phyloP scores from a whole-genome alignment of 2,888 invertebrate species.

The Abrostola triplasia region DNA sequence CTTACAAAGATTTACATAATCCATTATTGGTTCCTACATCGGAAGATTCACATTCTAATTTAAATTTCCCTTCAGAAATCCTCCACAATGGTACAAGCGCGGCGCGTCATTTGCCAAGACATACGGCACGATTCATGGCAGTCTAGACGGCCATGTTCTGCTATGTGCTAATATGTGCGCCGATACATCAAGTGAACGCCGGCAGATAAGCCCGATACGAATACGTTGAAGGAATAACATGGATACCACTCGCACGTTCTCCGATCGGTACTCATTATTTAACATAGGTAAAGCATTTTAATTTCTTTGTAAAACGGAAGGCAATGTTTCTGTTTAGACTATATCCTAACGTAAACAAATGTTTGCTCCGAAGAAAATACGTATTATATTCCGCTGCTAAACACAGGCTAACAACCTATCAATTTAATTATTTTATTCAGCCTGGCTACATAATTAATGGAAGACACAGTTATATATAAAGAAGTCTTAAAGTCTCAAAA shows the following conservation, averaged over 20 bases:
- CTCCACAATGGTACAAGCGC: constrained; percentile 1
- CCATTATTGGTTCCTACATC: background rate
- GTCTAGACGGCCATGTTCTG: constrained; percentile 36
- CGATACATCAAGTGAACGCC: constrained; percentile 22
- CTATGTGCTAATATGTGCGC: constrained; percentile 39
- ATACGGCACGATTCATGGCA: constrained; percentile 28
- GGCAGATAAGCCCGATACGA: background rate
- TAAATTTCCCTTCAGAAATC: constrained; percentile 14
- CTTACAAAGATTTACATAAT: background rate
- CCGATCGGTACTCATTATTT: background rate
- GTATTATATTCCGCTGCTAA: too few species aligned
- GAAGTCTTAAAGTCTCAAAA: too few species aligned
- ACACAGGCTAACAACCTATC: too few species aligned
- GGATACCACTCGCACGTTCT: background rate
- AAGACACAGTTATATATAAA: too few species aligned
- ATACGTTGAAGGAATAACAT: background rate
- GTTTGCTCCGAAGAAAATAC: too few species aligned
- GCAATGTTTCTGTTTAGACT: too few species aligned
- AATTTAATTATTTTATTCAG: too few species aligned
- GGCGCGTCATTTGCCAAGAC: constrained; percentile 15
- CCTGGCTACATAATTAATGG: too few species aligned
- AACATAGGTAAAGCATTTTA: too few species aligned
- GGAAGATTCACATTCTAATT: background rate
- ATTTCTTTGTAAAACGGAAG: too few species aligned
- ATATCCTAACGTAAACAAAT: too few species aligned